A percentile compares a stretch with the other conserved stretches of the same genome.
Evolutionary conservation across 1,140 invertebrate species (phyloP).

Genomic region (Goniozus legneri): DNA sequence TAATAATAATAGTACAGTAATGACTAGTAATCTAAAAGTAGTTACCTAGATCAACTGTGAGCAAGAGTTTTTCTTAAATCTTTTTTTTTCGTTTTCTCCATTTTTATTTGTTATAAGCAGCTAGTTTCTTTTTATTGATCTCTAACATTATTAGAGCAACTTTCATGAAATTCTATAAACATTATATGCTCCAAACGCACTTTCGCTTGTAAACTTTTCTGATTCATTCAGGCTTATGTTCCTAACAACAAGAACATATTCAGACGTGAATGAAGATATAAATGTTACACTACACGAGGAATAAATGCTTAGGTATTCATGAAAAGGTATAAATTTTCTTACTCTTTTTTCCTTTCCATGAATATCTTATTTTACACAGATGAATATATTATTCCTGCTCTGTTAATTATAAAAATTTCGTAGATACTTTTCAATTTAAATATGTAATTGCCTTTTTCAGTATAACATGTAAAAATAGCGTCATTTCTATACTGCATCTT

Average conservation of each 20-base stretch:
- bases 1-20: slow-evolving; percentile 40
- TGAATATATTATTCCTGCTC: neutral
- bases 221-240: neutral
- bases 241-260: neutral
- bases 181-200: slow-evolving; percentile 23
- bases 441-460: slow-evolving; percentile 19
- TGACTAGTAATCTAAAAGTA: slow-evolving; percentile 39
- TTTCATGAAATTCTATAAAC: slow-evolving; percentile 20
- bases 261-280: too few species aligned
- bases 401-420: neutral
- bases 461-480: slow-evolving; percentile 36
- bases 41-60: slow-evolving; percentile 43
- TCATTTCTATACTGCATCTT: slow-evolving; percentile 32
- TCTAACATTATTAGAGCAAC: slow-evolving; percentile 26
- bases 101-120: slow-evolving; percentile 27
- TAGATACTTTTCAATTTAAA: neutral
- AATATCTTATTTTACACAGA: neutral
- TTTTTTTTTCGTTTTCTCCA: slow-evolving; percentile 28
- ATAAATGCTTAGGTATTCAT: too few species aligned
- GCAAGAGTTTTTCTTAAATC: slow-evolving; percentile 39
- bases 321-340: too few species aligned
- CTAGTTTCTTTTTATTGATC: slow-evolving; percentile 28
- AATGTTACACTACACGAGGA: too few species aligned
- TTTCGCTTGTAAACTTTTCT: neutral
- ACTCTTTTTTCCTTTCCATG: too few species aligned